Evolutionary conservation across 2,113 vertebrate genomes (phyloP).

Genomic region (Neomonachus schauinslandi): DNA sequence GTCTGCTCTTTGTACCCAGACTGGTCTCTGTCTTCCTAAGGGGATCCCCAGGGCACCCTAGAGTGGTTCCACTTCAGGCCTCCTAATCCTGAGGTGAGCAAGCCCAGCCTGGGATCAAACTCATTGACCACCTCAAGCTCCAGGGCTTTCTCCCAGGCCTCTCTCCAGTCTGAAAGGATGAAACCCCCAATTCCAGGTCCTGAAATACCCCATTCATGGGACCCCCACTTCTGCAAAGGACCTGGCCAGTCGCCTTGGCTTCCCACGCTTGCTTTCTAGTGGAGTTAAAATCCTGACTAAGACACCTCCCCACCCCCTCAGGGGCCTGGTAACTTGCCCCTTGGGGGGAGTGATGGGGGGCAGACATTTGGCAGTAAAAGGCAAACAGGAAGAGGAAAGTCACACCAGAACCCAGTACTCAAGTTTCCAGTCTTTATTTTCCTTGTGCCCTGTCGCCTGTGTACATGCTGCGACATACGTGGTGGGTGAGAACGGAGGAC

Average conservation of each 20-base stretch:
- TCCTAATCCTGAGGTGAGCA: neutral
- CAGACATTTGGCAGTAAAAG: slow-evolving; percentile 68
- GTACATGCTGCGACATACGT: slow-evolving; percentile 81
- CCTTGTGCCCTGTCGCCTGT: slow-evolving; percentile 82
- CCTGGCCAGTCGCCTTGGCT: neutral
- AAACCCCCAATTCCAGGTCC: neutral
- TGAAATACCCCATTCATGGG: neutral
- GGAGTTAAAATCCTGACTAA: slow-evolving; percentile 44
- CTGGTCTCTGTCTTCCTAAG: neutral
- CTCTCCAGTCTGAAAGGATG: neutral
- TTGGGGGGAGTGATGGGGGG: neutral
- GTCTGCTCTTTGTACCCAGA: neutral
- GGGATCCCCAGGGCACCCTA: neutral
- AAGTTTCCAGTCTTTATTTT: slow-evolving; percentile 87
- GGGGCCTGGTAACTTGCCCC: neutral
- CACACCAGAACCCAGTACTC: slow-evolving; percentile 79
- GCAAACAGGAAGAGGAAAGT: slow-evolving; percentile 74
- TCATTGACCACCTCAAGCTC: neutral
- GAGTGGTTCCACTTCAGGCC: neutral
- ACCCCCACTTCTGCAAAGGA: neutral
- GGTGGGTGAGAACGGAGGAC: slow-evolving; percentile 70
- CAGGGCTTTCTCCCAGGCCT: slow-evolving; percentile 12
- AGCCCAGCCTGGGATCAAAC: slow-evolving; percentile 17
- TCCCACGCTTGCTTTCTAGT: neutral
- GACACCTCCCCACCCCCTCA: neutral